phyloP scores from a whole-genome alignment of 2,888 invertebrate species.

The Megaustenia siamemsis region DNA sequence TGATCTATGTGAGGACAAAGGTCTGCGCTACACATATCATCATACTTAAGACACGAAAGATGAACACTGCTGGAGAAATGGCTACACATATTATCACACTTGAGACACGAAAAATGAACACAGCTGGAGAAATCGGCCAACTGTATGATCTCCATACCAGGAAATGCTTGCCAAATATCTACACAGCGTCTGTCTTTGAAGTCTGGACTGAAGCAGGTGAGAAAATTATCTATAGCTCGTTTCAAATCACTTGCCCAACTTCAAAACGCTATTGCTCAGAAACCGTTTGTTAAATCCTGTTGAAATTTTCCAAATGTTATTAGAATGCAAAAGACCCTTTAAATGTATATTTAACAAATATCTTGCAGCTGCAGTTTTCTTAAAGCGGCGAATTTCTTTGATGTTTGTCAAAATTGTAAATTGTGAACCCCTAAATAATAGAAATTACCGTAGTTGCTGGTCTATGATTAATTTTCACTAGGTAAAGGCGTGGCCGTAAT shows the following conservation, averaged over 20 bases:
- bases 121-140: background rate
- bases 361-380: too few species aligned
- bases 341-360: background rate
- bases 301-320: background rate
- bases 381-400: background rate
- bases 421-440: too few species aligned
- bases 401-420: too few species aligned
- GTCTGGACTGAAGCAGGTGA: background rate
- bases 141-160: background rate
- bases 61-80: background rate
- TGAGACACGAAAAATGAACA: background rate
- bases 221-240: background rate
- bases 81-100: background rate
- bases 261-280: background rate
- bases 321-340: background rate
- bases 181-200: background rate
- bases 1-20: background rate
- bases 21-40: background rate
- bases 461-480: too few species aligned
- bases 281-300: background rate
- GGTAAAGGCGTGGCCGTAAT: too few species aligned
- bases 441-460: too few species aligned
- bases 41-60: background rate
- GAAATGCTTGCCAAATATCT: background rate
- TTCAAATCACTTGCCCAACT: background rate